Percentiles rank a stretch among this genome's conserved stretches.
Conservation (phyloP, 2,888 invertebrate genomes). For the Endotricha flammealis region DNA sequence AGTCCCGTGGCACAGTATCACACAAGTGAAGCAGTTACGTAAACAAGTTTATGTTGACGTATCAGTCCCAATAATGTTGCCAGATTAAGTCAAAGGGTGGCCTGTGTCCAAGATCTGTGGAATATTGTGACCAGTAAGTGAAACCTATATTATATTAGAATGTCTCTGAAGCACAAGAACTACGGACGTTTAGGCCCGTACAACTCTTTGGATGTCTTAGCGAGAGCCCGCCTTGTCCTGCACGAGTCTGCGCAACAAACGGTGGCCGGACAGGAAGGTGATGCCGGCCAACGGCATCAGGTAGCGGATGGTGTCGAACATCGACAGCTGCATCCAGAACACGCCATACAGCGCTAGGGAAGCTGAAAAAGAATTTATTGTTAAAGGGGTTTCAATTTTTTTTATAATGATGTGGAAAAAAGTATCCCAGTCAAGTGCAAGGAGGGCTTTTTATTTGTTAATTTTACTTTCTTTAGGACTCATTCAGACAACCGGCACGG, state of each 20-base stretch:
- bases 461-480: too few species aligned
- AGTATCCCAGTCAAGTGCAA: too few species aligned
- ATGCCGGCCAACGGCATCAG: slow-evolving; percentile 89
- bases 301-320: slow-evolving; percentile 97
- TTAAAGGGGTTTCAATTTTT: background rate
- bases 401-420: too few species aligned
- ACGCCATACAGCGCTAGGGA: slow-evolving; percentile 92
- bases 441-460: too few species aligned
- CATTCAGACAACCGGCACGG: too few species aligned
- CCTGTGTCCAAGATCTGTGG: too few species aligned
- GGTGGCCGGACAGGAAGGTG: slow-evolving; percentile 96
- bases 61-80: too few species aligned
- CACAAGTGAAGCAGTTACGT: too few species aligned
- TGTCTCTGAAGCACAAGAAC: background rate
- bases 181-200: background rate
- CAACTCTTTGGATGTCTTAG: slow-evolving; percentile 12
- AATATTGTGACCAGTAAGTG: background rate
- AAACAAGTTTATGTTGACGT: too few species aligned
- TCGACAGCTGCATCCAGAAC: slow-evolving; percentile 96
- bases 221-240: slow-evolving; percentile 27
- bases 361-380: slow-evolving; percentile 67
- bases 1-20: too few species aligned
- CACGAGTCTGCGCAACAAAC: slow-evolving; percentile 90
- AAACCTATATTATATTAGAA: background rate
- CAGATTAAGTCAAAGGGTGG: too few species aligned